Base-by-base conservation (phyloP, 2,797 vertebrate species). In the Poecile montanus region DNA sequence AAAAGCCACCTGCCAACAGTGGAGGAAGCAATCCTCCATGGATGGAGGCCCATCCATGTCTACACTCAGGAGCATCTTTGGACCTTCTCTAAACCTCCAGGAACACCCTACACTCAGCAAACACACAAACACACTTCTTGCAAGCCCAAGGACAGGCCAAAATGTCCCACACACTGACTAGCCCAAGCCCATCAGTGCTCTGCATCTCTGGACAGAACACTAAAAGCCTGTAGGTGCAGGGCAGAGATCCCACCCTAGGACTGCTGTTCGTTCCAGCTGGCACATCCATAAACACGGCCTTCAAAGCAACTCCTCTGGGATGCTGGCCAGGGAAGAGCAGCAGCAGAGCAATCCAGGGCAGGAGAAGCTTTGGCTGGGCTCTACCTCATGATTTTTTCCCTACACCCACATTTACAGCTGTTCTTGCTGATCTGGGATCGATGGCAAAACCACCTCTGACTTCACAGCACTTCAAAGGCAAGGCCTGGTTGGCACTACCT, bases 301-400 rank as follows among this genome's bases (percentile, higher is more conserved):
- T 95, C 93, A 94, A 95, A 96, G 88, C 3, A 7, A 47, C 77
- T 88, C 83, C 77, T 75, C 77, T 65, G 94, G 95, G 88, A 86
- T 29, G 72, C 26, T 63, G 84, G 93, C 90, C 95, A 93, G 93
- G 71, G 67, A 89, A 40, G 80, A 95, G 86, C 70, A 93, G 83
- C 76, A 60, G 62, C 80, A 85, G 36, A 92, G 70, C 71, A 63
- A 50, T 60, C 80, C 95, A 88, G 34, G 60, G 68, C 72, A 93
- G 76, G 4, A 86, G 87, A 60, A 57, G 61, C 70, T 93, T 61
- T 88, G 89, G 51, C 73, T 56, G 48, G 56, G 80, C 51, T 91
- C 45, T 82, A 15, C 92, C 86, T 94, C 12, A 1, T 38, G 79
- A 36, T 63, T 78, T 85, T 85, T 67, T 58, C 29, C 90, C 68